Evolutionary conservation across 2,888 invertebrate species (phyloP).

Genomic region (Alviniconcha strummeri): DNA sequence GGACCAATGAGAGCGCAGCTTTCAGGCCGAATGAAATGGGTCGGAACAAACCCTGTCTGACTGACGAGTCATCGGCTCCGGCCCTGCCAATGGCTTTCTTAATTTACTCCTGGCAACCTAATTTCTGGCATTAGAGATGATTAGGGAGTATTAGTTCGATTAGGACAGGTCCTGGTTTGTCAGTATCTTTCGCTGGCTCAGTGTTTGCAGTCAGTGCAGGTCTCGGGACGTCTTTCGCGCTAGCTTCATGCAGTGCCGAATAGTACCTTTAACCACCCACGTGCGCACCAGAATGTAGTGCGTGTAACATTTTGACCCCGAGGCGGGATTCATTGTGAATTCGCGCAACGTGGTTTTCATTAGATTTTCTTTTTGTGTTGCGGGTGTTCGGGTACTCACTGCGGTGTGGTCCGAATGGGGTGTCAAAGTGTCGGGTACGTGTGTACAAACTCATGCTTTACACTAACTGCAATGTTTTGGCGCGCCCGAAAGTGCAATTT

Average conservation of each 20-base stretch:
- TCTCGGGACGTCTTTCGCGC: not conserved
- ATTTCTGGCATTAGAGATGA: slow-evolving; percentile 38
- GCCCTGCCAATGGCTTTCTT: slow-evolving; percentile 33
- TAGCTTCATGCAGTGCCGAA: not conserved
- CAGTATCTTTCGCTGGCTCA: not conserved
- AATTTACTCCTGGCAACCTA: slow-evolving; percentile 38
- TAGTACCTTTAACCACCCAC: not conserved
- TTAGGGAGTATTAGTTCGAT: slow-evolving; percentile 40
- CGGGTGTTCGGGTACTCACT: too few relatives aligned
- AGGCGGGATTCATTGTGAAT: not conserved
- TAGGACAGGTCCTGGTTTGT: slow-evolving; percentile 25
- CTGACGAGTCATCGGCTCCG: not conserved
- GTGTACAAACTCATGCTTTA: too few relatives aligned
- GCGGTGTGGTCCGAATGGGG: too few relatives aligned
- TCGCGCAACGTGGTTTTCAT: not conserved
- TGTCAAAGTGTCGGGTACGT: too few relatives aligned
- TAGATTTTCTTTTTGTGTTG: too few relatives aligned
- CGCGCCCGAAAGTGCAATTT: too few relatives aligned
- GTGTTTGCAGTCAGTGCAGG: too few relatives aligned
- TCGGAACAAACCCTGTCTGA: slow-evolving; percentile 28
- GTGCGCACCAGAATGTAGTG: not conserved
- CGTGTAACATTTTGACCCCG: not conserved
- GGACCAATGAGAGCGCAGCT: slow-evolving; percentile 27
- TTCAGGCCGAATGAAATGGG: slow-evolving; percentile 25
- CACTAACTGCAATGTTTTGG: too few relatives aligned